These are phyloP conservation scores for Mus minutoides DNA, from an alignment of 2,797 vertebrate genomes.

Conservation along the genomic window DNA sequence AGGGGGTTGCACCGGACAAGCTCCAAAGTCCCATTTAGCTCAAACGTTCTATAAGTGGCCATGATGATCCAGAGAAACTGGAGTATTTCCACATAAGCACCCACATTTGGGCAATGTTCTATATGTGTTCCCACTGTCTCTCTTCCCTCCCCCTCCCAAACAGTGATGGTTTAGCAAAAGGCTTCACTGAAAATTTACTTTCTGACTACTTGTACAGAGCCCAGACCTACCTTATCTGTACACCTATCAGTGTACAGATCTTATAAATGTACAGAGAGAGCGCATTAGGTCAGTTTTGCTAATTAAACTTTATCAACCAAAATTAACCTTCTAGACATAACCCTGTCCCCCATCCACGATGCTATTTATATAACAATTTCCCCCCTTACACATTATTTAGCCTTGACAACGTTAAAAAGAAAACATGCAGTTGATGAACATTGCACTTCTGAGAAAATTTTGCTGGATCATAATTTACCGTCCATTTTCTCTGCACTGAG, in stretches of 20 bases:
- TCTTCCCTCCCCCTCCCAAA: neutral
- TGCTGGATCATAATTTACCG: constrained; percentile 25
- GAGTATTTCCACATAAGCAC: constrained; percentile 1
- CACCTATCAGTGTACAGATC: neutral
- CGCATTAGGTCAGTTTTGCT: neutral
- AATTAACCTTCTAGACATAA: neutral
- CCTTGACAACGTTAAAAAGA: constrained; percentile 12
- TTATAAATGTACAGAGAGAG: neutral
- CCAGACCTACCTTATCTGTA: neutral
- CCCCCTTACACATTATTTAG: constrained; percentile 46
- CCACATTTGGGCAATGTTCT: constrained; percentile 1
- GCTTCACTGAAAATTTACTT: constrained; percentile 26
- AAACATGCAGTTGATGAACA: neutral
- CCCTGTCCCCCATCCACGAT: neutral
- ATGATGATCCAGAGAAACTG: constrained; percentile 58
- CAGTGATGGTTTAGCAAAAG: neutral
- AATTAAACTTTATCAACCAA: neutral
- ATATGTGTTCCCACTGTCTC: constrained; percentile 15
- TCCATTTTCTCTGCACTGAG: neutral
- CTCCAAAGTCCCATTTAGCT: constrained; percentile 67
- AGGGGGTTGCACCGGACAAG: constrained; percentile 51
- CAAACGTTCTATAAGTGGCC: constrained; percentile 54
- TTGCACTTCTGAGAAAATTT: constrained; percentile 5
- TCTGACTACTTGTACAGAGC: accelerated
- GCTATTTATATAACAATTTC: neutral